Percentiles rank a stretch among this genome's conserved stretches.
Conservation (phyloP, 2,888 invertebrate genomes). For the Deilephila elpenor region DNA sequence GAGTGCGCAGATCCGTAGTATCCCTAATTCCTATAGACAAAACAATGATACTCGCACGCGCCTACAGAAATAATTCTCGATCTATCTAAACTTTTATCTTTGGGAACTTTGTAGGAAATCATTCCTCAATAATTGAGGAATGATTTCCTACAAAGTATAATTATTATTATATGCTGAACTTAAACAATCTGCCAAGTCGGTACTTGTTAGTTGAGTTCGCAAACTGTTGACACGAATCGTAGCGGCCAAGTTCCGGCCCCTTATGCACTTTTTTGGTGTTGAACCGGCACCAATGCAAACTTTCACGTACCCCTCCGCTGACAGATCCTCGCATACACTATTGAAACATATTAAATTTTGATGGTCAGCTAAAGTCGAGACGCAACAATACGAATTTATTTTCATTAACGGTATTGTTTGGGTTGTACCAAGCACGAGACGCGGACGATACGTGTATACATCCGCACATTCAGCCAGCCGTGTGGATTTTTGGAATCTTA, state of each 20-base stretch:
- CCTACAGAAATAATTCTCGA: constrained; percentile 44
- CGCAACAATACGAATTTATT: neutral
- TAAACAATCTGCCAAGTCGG: constrained; percentile 57
- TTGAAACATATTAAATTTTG: constrained; percentile 25
- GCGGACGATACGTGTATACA: constrained; percentile 28
- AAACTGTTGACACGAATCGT: constrained; percentile 60
- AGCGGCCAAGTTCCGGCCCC: constrained; percentile 56
- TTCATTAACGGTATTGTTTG: neutral
- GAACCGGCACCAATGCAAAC: constrained; percentile 56
- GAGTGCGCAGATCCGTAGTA: constrained; percentile 39
- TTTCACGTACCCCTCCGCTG: constrained; percentile 54
- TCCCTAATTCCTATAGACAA: constrained; percentile 38
- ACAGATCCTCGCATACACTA: neutral
- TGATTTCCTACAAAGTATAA: too few species aligned
- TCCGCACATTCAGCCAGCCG: constrained; percentile 9
- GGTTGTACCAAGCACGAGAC: neutral
- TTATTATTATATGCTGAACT: constrained; percentile 54
- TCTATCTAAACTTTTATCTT: constrained; percentile 46
- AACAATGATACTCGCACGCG: constrained; percentile 40
- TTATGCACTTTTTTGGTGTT: constrained; percentile 64
- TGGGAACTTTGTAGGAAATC: constrained; percentile 48
- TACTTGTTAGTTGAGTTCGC: constrained; percentile 66
- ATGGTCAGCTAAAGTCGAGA: neutral
- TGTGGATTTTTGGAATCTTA: constrained; percentile 14
- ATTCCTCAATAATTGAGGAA: too few species aligned